Conservation (phyloP, 2,113 vertebrate genomes). For the Lophotis ruficrista region DNA sequence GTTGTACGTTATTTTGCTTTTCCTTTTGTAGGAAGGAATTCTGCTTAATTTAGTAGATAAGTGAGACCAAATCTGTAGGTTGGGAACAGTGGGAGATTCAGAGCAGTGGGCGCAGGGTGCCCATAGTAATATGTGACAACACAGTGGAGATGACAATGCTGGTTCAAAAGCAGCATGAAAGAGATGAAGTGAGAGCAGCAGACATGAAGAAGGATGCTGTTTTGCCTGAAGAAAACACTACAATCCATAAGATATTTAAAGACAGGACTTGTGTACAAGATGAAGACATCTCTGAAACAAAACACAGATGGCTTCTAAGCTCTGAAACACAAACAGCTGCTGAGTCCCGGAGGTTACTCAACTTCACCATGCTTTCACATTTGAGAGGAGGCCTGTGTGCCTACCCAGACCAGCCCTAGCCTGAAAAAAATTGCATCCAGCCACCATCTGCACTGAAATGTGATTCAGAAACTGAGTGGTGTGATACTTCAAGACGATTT, state of each 20-base stretch:
- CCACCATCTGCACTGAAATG: neutral
- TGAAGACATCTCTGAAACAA: slow-evolving; percentile 66
- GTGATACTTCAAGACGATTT: neutral
- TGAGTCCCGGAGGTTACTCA: slow-evolving; percentile 61
- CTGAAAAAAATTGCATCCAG: neutral
- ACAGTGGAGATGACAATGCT: neutral
- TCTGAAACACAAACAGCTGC: slow-evolving; percentile 67
- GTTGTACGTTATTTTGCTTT: neutral
- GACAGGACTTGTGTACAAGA: slow-evolving; percentile 62
- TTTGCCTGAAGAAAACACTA: slow-evolving; percentile 58
- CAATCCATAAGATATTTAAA: slow-evolving; percentile 58
- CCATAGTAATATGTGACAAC: neutral
- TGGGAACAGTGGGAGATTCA: neutral
- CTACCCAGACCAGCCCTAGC: neutral
- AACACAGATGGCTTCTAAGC: slow-evolving; percentile 67
- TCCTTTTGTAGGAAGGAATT: neutral
- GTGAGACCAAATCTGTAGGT: neutral
- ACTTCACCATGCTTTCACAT: slow-evolving; percentile 5
- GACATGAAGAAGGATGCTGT: slow-evolving; percentile 30
- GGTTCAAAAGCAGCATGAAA: neutral
- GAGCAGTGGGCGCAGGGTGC: neutral
- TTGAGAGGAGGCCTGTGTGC: neutral
- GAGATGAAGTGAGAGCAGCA: slow-evolving; percentile 21
- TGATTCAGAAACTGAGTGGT: neutral
- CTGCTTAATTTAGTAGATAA: neutral